Evolutionary conservation across 2,797 vertebrate species (phyloP), one percentile per base, ranked within the genome.

Genomic region (Vespertilio murinus): DNA sequence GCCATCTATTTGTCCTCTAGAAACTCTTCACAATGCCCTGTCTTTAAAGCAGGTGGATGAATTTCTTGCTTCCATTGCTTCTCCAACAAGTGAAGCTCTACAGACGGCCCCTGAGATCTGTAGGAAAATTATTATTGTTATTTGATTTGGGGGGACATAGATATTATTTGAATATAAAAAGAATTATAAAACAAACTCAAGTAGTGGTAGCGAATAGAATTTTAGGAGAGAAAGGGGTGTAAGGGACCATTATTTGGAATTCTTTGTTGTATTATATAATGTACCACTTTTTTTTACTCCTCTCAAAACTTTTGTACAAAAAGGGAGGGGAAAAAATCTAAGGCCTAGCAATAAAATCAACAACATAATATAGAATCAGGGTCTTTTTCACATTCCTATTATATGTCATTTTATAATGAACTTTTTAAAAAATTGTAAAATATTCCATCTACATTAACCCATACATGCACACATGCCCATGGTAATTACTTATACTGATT

Each of bases 41-140:
- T 99, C 99, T 91, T 97, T 99, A 98, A 99, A 99, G 98, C 99
- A 99, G 96, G 98, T 99, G 95, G 99, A 99, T 96, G 99, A 99
- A 97, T 99, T 99, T 97, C 98, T 99, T 75, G 97, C 98, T 85
- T 99, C 98, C 65, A 97, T 99, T 94, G 98, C 98, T 95, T 97
- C 97, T 93, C 94, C 98, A 69, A 98, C 98, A 79, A 98, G 95
- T 91, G 98, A 99, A 61, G 97, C 94, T 94, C 92, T 97, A 59
- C 96, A 98, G 95, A 98, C 98, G 67, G 97, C 97, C 52, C 98
- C 97, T 96, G 96, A 92, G 95, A 97, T 94, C 77, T 88, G 95
- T 98, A 96, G 83, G 98, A 78, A 95, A 96, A 96, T 96, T 97
- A 59, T 88, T 88, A 47, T 96, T 96, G 20, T 86, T 95, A 86